Evolutionary conservation across 2,113 vertebrate genomes (phyloP).

Genomic region (Todiramphus saurophagus): DNA sequence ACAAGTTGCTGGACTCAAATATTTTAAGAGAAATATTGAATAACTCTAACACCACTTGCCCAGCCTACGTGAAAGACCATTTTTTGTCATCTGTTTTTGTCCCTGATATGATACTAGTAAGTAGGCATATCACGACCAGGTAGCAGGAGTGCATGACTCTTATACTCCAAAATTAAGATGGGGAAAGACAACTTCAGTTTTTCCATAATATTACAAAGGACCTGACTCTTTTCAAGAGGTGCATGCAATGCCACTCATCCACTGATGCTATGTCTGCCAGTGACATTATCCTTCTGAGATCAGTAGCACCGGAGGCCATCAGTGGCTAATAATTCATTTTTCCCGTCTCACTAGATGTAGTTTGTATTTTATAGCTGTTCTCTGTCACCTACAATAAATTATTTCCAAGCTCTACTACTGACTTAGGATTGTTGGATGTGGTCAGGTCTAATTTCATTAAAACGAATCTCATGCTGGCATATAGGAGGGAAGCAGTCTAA

Average conservation of each 20-base stretch:
- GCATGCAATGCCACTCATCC: not conserved
- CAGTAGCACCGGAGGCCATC: not conserved
- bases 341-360: not conserved
- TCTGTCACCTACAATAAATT: slow-evolving; percentile 51
- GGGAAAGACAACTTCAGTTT: not conserved
- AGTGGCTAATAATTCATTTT: not conserved
- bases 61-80: not conserved
- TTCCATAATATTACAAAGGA: not conserved
- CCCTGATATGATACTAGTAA: not conserved
- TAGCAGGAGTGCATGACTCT: not conserved
- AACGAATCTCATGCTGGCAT: not conserved
- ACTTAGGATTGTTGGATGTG: not conserved
- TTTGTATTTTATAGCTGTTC: slow-evolving; percentile 45
- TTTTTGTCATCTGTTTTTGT: not conserved
- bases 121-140: not conserved
- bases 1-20: not conserved
- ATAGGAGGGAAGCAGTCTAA: not conserved
- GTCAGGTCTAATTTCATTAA: slow-evolving; percentile 59
- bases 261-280: not conserved
- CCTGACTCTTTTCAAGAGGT: not conserved
- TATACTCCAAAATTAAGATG: not conserved
- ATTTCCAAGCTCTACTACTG: slow-evolving; percentile 1
- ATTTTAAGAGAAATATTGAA: not conserved
- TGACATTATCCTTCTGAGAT: not conserved
- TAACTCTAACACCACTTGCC: not conserved